Percentiles rank a stretch among this genome's conserved stretches.
phyloP scores from a whole-genome alignment of 1,140 invertebrate genomes.

The Drosophila nebulosa region DNA sequence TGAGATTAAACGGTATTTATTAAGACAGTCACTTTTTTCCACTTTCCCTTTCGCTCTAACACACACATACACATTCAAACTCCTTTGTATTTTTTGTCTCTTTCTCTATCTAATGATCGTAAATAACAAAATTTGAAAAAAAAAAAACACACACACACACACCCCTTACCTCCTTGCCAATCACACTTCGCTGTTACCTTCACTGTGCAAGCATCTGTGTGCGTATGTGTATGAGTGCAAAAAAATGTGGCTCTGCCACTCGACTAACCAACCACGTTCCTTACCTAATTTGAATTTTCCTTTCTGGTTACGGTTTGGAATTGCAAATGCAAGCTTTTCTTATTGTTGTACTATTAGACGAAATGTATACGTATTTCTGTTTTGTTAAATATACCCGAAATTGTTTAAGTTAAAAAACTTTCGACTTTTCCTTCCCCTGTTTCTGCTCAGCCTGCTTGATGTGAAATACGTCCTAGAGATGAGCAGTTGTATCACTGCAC shows the following conservation, averaged over 20 bases:
- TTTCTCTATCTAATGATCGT: slow-evolving; percentile 17
- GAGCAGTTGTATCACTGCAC: neutral
- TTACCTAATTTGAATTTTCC: slow-evolving; percentile 56
- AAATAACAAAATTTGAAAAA: slow-evolving; percentile 4
- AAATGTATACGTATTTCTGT: slow-evolving; percentile 15
- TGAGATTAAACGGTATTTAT: slow-evolving; percentile 36
- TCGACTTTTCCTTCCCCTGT: slow-evolving; percentile 2
- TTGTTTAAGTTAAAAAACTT: slow-evolving; percentile 19
- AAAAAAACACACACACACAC: neutral
- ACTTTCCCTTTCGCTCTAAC: slow-evolving; percentile 28
- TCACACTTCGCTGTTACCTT: neutral
- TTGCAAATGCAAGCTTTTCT: slow-evolving; percentile 6
- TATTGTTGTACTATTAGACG: slow-evolving; percentile 9
- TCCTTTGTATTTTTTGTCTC: slow-evolving; percentile 1
- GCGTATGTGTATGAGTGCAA: neutral
- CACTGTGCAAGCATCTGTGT: neutral
- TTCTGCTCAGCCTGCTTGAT: slow-evolving; percentile 13
- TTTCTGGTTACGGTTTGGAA: slow-evolving; percentile 6
- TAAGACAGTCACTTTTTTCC: slow-evolving; percentile 10
- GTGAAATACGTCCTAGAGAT: neutral
- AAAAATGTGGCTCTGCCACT: slow-evolving; percentile 29
- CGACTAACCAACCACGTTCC: slow-evolving; percentile 35
- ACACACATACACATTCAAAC: slow-evolving; percentile 9
- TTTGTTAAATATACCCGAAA: slow-evolving; percentile 52
- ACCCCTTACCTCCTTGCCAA: slow-evolving; percentile 3